Percentiles rank a stretch among this genome's conserved stretches.
Evolutionary conservation across 2,797 vertebrate species (phyloP).

Genomic region (Lutjanus argentimaculatus): DNA sequence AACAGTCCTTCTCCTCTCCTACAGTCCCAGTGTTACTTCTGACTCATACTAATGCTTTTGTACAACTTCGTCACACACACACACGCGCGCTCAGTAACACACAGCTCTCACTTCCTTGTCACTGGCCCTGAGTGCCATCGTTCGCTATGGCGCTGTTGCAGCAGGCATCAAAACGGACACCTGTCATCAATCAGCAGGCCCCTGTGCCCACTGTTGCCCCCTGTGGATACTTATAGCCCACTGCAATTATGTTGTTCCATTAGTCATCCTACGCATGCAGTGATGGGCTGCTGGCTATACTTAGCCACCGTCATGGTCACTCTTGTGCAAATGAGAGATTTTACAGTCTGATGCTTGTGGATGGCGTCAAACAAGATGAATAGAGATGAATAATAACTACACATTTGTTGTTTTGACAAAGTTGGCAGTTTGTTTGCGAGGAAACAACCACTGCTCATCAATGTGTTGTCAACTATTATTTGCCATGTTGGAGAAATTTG

Average conservation of each 20-base stretch:
- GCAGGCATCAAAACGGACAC: conserved; percentile 75
- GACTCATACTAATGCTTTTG: conserved; percentile 73
- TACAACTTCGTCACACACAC: conserved; percentile 55
- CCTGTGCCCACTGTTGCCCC: conserved; percentile 68
- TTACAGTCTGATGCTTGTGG: conserved; percentile 47
- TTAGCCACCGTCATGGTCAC: conserved; percentile 69
- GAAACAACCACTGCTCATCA: neutral
- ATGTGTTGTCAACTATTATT: neutral
- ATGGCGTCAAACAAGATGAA: conserved; percentile 54
- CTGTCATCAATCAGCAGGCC: conserved; percentile 75
- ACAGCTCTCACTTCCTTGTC: conserved; percentile 58
- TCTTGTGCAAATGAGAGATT: conserved; percentile 54
- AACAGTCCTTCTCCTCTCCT: conserved; percentile 71
- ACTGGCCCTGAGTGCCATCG: conserved; percentile 29
- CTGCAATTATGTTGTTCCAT: conserved; percentile 79
- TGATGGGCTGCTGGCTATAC: conserved; percentile 69
- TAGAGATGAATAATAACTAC: conserved; percentile 40
- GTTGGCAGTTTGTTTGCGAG: conserved; percentile 9
- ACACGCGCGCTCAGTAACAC: conserved; percentile 25
- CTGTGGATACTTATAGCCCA: conserved; percentile 74
- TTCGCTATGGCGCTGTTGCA: conserved; percentile 47
- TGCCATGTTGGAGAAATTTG: neutral
- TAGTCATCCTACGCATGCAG: conserved; percentile 77
- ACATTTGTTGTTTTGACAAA: conserved; percentile 14
- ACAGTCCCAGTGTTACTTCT: conserved; percentile 68